Percentiles rank a stretch among this genome's conserved stretches.
phyloP scores from a whole-genome alignment of 2,113 vertebrate genomes.

The Macroglossus sobrinus region DNA sequence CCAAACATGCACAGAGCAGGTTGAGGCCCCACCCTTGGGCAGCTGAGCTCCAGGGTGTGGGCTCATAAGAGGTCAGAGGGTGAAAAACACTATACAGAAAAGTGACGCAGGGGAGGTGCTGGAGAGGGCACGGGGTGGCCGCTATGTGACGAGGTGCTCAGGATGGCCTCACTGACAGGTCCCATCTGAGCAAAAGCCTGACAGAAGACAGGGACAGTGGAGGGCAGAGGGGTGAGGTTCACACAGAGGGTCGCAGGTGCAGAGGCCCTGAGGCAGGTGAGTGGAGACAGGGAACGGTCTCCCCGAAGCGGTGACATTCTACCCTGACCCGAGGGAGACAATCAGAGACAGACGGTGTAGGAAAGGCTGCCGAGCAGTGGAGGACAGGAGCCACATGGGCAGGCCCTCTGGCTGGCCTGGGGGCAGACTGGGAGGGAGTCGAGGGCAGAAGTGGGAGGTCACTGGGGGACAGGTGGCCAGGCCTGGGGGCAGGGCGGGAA shows the following conservation, averaged over 20 bases:
- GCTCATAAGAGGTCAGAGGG: not conserved
- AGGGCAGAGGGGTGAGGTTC: fast-evolving
- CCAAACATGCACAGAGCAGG: not conserved
- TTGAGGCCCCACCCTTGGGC: not conserved
- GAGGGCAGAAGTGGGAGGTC: not conserved
- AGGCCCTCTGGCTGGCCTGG: not conserved
- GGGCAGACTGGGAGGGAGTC: not conserved
- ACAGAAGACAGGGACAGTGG: not conserved
- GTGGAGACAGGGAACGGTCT: no score
- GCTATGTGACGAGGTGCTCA: not conserved
- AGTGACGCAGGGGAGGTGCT: not conserved
- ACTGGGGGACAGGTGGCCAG: not conserved
- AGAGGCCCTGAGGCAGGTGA: not conserved
- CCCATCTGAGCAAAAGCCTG: not conserved
- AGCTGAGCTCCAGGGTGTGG: not conserved
- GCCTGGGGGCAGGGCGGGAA: not conserved
- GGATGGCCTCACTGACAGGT: not conserved
- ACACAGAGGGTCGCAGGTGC: not conserved
- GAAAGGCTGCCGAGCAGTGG: not conserved
- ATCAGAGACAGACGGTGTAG: fast-evolving
- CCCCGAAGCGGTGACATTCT: fast-evolving
- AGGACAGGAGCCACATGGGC: not conserved
- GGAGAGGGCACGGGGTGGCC: not conserved
- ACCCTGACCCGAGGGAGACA: no score
- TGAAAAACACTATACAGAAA: not conserved